A percentile compares a stretch with the other conserved stretches of the same genome.
Evolutionary conservation across 2,113 vertebrate species (phyloP).

Genomic region (Cervus canadensis): DNA sequence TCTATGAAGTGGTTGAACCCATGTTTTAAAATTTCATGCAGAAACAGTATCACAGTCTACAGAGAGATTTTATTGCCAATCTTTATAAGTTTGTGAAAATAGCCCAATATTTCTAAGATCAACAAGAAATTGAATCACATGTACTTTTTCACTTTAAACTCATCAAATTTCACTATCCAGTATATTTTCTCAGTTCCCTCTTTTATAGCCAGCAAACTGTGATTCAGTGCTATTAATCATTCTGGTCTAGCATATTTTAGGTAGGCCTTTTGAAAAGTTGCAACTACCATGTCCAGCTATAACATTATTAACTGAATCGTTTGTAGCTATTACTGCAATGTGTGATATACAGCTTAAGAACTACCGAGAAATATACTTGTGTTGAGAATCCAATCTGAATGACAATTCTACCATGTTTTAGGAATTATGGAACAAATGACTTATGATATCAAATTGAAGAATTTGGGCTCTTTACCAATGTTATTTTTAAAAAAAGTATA

Average conservation of each 20-base stretch:
- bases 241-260: slow-evolving; percentile 70
- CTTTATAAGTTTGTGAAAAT: slow-evolving; percentile 44
- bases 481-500: not conserved
- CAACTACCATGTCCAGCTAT: slow-evolving; percentile 58
- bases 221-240: slow-evolving; percentile 75
- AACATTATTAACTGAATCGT: slow-evolving; percentile 76
- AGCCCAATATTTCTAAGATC: slow-evolving; percentile 35
- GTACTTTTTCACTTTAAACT: slow-evolving; percentile 36
- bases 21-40: slow-evolving; percentile 24
- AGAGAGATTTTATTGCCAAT: not conserved
- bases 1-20: not conserved
- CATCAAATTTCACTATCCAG: slow-evolving; percentile 53
- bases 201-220: slow-evolving; percentile 54
- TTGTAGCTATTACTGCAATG: slow-evolving; percentile 64
- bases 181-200: not conserved
- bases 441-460: slow-evolving; percentile 45
- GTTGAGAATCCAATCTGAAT: slow-evolving; percentile 58
- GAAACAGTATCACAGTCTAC: not conserved
- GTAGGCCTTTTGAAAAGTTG: slow-evolving; percentile 70
- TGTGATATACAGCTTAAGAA: slow-evolving; percentile 61
- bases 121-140: slow-evolving; percentile 19
- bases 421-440: slow-evolving; percentile 37
- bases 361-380: slow-evolving; percentile 56
- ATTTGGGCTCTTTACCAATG: not conserved
- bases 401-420: slow-evolving; percentile 39